These are phyloP conservation scores for Drosophila histrio DNA, from an alignment of 2,888 invertebrate species.

Conservation along the genomic window DNA sequence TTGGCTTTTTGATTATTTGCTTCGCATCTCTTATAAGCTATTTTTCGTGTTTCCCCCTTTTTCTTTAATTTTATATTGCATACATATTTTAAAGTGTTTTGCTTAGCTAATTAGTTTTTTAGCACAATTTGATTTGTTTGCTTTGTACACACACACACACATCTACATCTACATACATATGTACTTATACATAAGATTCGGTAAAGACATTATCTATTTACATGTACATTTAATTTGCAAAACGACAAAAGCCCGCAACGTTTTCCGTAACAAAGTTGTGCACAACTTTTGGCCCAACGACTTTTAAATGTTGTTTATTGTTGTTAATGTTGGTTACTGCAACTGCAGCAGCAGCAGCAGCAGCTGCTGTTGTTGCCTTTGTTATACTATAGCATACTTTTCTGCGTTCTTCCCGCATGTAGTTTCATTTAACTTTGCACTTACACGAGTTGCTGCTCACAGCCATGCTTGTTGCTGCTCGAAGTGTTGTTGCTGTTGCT, in stretches of 20 bases:
- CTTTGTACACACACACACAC: conserved; percentile 17
- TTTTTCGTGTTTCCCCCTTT: conserved; percentile 24
- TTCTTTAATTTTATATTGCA: neutral
- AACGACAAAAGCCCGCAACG: conserved; percentile 56
- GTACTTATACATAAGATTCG: conserved; percentile 21
- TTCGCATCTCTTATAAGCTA: conserved; percentile 66
- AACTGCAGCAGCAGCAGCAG: conserved; percentile 23
- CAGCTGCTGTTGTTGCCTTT: conserved; percentile 14
- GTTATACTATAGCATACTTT: conserved; percentile 55
- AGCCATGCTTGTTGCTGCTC: conserved; percentile 69
- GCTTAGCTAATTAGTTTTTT: conserved; percentile 68
- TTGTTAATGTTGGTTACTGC: conserved; percentile 46
- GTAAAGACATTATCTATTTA: conserved; percentile 70
- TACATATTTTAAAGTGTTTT: conserved; percentile 52
- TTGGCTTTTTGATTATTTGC: conserved; percentile 80
- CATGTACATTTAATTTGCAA: conserved; percentile 74
- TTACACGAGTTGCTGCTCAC: conserved; percentile 59
- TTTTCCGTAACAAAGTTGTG: conserved; percentile 42
- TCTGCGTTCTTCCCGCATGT: conserved; percentile 56
- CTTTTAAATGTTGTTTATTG: conserved; percentile 77
- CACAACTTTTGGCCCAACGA: conserved; percentile 62
- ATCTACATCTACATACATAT: neutral
- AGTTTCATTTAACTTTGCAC: conserved; percentile 74
- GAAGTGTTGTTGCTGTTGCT: conserved; percentile 42
- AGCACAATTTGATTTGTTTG: conserved; percentile 47